These are phyloP conservation scores for Spodoptera picta DNA, from an alignment of 2,888 invertebrate species.

Conservation along the genomic window DNA sequence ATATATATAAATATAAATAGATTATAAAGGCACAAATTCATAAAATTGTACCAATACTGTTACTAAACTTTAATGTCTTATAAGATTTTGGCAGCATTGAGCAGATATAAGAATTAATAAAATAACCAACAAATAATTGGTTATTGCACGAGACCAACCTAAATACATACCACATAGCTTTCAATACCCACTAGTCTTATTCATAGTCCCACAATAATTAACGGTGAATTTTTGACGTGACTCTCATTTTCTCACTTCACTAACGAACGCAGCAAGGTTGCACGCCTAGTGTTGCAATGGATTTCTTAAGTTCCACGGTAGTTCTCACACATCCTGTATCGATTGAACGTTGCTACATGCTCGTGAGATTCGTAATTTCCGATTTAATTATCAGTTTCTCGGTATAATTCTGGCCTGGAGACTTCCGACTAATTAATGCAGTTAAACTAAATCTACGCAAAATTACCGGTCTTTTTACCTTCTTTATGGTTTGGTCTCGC, in stretches of 20 bases:
- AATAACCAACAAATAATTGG: not conserved
- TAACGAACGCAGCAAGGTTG: constrained; percentile 55
- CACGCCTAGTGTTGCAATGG: constrained; percentile 50
- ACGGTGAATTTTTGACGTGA: constrained; percentile 38
- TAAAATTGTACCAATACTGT: too few relatives aligned
- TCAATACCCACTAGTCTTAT: constrained; percentile 18
- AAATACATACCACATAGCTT: constrained; percentile 1
- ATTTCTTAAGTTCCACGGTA: constrained; percentile 58
- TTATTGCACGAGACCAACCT: constrained; percentile 5
- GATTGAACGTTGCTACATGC: constrained; percentile 55
- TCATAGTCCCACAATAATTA: constrained; percentile 35
- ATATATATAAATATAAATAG: too few relatives aligned
- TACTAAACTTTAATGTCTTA: too few relatives aligned
- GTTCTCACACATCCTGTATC: constrained; percentile 63
- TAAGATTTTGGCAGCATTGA: too few relatives aligned
- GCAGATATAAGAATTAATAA: not conserved
- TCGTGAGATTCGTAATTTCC: constrained; percentile 57
- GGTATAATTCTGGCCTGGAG: constrained; percentile 26
- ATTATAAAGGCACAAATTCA: too few relatives aligned
- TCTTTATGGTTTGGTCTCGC: constrained; percentile 31
- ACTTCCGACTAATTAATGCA: constrained; percentile 41
- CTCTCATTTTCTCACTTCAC: constrained; percentile 51
- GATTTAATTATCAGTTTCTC: constrained; percentile 56
- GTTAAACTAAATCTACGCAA: constrained; percentile 37
- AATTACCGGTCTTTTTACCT: constrained; percentile 25